A percentile compares a stretch with the other conserved stretches of the same genome.
These are phyloP conservation scores for Catocala nupta DNA, from an alignment of 2,888 invertebrate genomes.

Conservation along the genomic window DNA sequence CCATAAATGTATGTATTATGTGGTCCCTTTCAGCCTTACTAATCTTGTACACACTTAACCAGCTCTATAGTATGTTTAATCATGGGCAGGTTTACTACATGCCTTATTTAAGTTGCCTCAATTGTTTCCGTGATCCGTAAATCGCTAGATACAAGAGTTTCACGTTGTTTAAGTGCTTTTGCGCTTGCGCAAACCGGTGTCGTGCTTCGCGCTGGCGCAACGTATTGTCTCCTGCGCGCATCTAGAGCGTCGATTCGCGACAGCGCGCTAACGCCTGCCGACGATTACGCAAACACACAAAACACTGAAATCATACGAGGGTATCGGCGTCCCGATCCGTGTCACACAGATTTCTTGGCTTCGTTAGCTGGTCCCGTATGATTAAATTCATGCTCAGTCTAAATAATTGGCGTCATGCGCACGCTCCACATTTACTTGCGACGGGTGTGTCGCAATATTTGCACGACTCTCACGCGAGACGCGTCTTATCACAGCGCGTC, in stretches of 20 bases:
- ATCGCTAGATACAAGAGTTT: constrained; percentile 62
- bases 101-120: constrained; percentile 48
- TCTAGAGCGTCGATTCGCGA: constrained; percentile 73
- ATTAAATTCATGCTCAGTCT: constrained; percentile 36
- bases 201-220: constrained; percentile 54
- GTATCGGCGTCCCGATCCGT: constrained; percentile 56
- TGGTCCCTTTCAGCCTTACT: too few species aligned
- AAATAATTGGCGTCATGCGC: constrained; percentile 49
- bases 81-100: constrained; percentile 46
- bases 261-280: constrained; percentile 61
- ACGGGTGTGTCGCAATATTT: constrained; percentile 60
- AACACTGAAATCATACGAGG: constrained; percentile 52
- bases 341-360: constrained; percentile 40
- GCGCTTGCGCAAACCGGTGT: constrained; percentile 58
- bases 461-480: constrained; percentile 56
- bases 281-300: constrained; percentile 60
- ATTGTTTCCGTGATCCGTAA: constrained; percentile 61
- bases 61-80: constrained; percentile 31
- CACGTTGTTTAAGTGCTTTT: constrained; percentile 50
- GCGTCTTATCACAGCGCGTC: constrained; percentile 54
- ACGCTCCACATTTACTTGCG: constrained; percentile 53
- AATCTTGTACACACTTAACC: neutral
- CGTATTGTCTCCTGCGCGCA: constrained; percentile 71
- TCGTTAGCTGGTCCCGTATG: constrained; percentile 50
- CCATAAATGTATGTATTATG: too few species aligned